phyloP scores from a whole-genome alignment of 2,797 vertebrate genomes.

The Acropternis orthonyx region DNA sequence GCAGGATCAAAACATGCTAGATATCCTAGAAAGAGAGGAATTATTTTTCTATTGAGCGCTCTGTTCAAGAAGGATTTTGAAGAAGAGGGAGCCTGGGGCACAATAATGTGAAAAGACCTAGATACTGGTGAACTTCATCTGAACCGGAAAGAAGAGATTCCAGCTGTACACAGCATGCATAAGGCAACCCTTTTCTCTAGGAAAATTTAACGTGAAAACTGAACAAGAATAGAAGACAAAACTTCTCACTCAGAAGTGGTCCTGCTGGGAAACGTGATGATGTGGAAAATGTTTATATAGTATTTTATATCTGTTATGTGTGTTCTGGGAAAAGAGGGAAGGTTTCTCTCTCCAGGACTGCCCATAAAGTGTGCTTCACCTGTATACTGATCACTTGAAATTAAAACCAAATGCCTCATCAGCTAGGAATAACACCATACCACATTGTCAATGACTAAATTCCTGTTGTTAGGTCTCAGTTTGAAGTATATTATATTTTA shows the following conservation, averaged over 20 bases:
- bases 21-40: neutral
- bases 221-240: neutral
- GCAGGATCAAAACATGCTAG: neutral
- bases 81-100: neutral
- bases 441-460: slow-evolving; percentile 1
- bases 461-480: slow-evolving; percentile 51
- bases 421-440: neutral
- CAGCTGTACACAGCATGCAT: neutral
- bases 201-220: neutral
- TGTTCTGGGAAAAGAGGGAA: neutral
- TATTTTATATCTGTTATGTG: neutral
- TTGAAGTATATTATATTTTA: slow-evolving; percentile 59
- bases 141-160: neutral
- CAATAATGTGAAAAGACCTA: neutral
- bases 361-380: slow-evolving; percentile 15
- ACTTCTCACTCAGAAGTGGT: neutral
- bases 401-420: slow-evolving; percentile 47
- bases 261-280: slow-evolving; percentile 21
- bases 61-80: neutral
- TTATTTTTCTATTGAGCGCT: neutral
- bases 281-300: slow-evolving; percentile 7
- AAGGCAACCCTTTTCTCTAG: neutral
- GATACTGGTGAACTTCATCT: neutral
- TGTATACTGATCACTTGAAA: neutral
- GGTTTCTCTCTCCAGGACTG: neutral